A percentile compares a stretch with the other conserved stretches of the same genome.
Evolutionary conservation across 23 tunicate genomes (phyloP).

Genomic region (Oikopleura albicans): DNA sequence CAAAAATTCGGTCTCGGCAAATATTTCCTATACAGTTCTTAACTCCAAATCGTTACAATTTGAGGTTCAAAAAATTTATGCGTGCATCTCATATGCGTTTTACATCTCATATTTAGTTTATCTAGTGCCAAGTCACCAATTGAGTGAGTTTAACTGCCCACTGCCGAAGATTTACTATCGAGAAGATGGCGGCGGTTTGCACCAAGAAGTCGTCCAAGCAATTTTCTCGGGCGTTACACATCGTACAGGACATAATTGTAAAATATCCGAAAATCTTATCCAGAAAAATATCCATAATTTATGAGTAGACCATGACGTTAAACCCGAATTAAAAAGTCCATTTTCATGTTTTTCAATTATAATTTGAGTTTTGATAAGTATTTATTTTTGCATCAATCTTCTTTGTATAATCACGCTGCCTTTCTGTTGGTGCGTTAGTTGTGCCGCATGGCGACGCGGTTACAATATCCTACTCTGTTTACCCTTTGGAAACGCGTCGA

Average conservation of each 20-base stretch:
- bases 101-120: background rate
- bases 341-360: background rate
- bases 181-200: no score
- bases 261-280: background rate
- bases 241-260: background rate
- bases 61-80: no score
- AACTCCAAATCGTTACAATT: no score
- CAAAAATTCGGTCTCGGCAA: no score
- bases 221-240: background rate
- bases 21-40: no score
- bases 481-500: background rate
- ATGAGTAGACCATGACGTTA: no score
- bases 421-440: background rate
- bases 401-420: background rate
- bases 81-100: no score
- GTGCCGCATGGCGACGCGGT: constrained; percentile 12
- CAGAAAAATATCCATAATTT: no score
- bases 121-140: background rate
- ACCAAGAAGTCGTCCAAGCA: constrained; percentile 1
- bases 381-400: background rate
- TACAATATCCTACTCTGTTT: background rate
- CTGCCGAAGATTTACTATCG: background rate
- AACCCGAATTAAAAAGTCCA: no score
- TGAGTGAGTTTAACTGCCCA: background rate
- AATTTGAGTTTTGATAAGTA: background rate